Conservation (phyloP, 2,888 invertebrate genomes). For the Ceramica pisi region DNA sequence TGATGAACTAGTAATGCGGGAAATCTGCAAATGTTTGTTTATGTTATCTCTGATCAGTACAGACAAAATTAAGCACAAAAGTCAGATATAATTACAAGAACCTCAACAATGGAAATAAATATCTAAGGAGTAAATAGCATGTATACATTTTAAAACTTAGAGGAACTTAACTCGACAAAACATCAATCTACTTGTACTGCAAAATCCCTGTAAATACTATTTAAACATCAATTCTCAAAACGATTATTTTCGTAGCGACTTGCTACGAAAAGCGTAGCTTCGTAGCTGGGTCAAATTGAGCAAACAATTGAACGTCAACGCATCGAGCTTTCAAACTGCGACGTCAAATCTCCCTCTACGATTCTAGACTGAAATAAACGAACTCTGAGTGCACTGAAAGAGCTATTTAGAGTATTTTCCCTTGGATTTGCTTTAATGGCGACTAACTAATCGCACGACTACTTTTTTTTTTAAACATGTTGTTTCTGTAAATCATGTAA, state of each 20-base stretch:
- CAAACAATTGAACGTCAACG: constrained; percentile 36
- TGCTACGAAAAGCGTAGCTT: constrained; percentile 25
- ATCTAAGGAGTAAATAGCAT: neutral
- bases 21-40: neutral
- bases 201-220: neutral
- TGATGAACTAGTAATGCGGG: neutral
- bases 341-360: neutral
- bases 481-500: neutral
- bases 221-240: neutral
- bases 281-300: constrained; percentile 16
- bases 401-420: constrained; percentile 1
- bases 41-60: neutral
- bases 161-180: neutral
- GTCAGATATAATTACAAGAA: neutral
- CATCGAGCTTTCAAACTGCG: constrained; percentile 14
- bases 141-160: neutral
- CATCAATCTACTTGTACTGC: neutral
- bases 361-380: constrained; percentile 16
- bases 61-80: neutral
- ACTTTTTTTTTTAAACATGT: neutral
- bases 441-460: neutral
- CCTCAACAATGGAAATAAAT: neutral
- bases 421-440: neutral
- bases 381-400: neutral
- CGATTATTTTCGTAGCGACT: constrained; percentile 4